phyloP scores from a whole-genome alignment of 2,113 vertebrate genomes.

The Cisticola juncidis region DNA sequence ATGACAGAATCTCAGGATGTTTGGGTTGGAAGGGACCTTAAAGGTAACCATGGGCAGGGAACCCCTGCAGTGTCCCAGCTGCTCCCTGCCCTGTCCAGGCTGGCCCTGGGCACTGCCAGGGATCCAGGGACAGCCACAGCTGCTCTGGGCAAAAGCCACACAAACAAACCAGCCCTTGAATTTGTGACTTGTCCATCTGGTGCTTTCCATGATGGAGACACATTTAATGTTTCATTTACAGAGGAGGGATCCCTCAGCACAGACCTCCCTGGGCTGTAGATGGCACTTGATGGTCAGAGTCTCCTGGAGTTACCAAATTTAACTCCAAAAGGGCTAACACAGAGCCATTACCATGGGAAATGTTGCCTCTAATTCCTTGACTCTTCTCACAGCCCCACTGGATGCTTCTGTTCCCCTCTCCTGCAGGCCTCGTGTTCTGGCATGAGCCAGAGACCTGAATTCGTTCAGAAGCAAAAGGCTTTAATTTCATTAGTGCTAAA shows the following conservation, averaged over 20 bases:
- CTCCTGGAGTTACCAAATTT: not conserved
- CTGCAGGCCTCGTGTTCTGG: not conserved
- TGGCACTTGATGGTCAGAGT: not conserved
- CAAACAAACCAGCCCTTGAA: no score
- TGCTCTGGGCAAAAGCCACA: not conserved
- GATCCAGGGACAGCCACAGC: not conserved
- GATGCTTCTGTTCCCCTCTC: not conserved
- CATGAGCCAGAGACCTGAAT: not conserved
- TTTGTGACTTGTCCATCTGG: not conserved
- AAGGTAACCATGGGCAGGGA: not conserved
- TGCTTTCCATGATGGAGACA: not conserved
- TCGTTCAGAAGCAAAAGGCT: not conserved
- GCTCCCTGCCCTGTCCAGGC: not conserved
- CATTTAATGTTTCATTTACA: not conserved
- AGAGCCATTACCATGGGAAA: not conserved
- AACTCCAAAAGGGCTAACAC: not conserved
- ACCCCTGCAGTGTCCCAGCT: rapidly evolving
- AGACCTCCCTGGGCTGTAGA: not conserved
- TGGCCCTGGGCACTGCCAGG: not conserved
- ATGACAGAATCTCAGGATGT: rapidly evolving
- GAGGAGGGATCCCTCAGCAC: not conserved
- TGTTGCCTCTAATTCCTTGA: not conserved
- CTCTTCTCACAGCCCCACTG: not conserved
- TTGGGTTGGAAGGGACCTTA: not conserved
- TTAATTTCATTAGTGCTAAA: slow-evolving; percentile 18